Base-by-base conservation (phyloP, 2,113 vertebrate species). In the Noctilio leporinus region DNA sequence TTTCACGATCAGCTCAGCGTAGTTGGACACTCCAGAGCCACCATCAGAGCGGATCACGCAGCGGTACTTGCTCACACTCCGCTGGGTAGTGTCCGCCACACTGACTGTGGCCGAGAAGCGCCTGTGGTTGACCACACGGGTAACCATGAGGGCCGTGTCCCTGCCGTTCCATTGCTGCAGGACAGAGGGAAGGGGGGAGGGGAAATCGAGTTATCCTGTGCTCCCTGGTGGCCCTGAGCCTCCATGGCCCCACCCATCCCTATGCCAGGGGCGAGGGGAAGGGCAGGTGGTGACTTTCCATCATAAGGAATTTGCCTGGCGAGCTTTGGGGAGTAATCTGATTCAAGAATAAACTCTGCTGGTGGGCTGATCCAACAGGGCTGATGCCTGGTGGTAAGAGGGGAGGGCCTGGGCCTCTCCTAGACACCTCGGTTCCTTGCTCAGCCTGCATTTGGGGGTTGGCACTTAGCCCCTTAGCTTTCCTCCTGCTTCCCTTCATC, bases 1-100 rank as follows among this genome's bases (percentile, higher is more conserved):
- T 99, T 99, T 99, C 10, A 99, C 99, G 2, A 99, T 99, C 67
- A 99, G 98, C 89, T 99, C 99, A 0, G 99, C 99, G 0, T 99
- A 99, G 98, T 99, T 99, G 72, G 99, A 99, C 76, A 99, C 99
- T 0, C 99, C 99, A 0, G 99, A 99, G 3, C 99, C 99, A 0
- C 99, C 99, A 0, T 99, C 99, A 0, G 99, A 99, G 22, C 99
- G 99, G 95, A 99, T 99, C 95, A 99, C 99, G 0, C 99, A 99
- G 65, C 99, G 98, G 96, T 99, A 99, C 82, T 99, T 99, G 98
- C 99, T 99, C 93, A 99, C 97, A 33, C 99, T 99, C n/a, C 99
- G 98, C 93, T 99, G 99, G 0, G 99, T 98, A 0, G 99, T 99
- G 97, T 99, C 99, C 0, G 99, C 99, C 3, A 99, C 99, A 0